Evolutionary conservation across 2,113 vertebrate genomes (phyloP).

Genomic region (Smithornis capensis): DNA sequence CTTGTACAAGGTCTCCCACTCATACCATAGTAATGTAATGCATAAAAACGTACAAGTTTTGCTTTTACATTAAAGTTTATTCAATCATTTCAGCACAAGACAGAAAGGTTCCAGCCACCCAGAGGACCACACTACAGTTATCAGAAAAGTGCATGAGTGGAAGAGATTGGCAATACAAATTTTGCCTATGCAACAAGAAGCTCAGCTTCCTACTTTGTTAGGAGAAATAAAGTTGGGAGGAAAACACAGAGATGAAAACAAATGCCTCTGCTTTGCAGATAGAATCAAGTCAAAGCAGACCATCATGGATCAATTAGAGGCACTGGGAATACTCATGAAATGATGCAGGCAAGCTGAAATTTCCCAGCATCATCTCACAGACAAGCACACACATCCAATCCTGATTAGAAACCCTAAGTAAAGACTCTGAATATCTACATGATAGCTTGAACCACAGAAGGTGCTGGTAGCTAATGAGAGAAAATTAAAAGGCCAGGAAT

Average conservation of each 20-base stretch:
- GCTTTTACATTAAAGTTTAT: background rate
- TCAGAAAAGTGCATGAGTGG: background rate
- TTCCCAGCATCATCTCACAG: constrained; percentile 14
- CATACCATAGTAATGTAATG: background rate
- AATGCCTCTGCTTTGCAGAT: background rate
- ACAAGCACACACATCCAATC: constrained; percentile 29
- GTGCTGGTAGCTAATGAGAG: constrained; percentile 42
- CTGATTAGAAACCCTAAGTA: constrained; percentile 35
- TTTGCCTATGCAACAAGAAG: background rate
- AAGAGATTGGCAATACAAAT: background rate
- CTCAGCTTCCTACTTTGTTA: background rate
- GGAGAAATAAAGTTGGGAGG: background rate
- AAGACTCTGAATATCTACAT: background rate
- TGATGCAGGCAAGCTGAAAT: constrained; percentile 27
- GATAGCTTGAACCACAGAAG: constrained; percentile 29
- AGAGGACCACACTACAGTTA: background rate
- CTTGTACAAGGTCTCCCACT: background rate
- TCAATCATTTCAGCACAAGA: background rate
- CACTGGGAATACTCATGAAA: constrained; percentile 47
- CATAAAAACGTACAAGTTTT: background rate
- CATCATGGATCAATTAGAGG: constrained; percentile 51
- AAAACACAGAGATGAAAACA: constrained; percentile 4
- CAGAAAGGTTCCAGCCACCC: background rate
- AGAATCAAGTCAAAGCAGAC: constrained; percentile 8
- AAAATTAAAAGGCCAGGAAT: constrained; percentile 54